Evolutionary conservation across 2,113 vertebrate species (phyloP), one percentile per base, ranked within the genome.

Genomic region (Otolemur garnettii): DNA sequence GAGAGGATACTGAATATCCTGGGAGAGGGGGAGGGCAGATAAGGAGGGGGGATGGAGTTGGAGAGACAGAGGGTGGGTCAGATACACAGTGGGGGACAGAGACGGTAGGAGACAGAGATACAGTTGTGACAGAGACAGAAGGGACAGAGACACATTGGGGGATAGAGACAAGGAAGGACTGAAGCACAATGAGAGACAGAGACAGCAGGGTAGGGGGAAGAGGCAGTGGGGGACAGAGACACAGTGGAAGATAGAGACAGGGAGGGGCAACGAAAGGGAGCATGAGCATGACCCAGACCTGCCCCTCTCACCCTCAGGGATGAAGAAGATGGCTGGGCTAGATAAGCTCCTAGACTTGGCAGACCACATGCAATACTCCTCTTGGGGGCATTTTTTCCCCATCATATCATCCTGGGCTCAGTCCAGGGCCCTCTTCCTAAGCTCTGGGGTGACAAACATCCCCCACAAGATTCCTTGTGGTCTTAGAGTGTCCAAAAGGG

Each of bases 341-440:
- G 19, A 5, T 6, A 45, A 97, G 96, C 33, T 1, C 15, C 10
- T 42, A 0, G 0, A 88, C 97, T 94, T 93, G 91, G 97, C 95
- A 91, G 80, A 38, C 53, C 8, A 7, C 94, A 86, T 50, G 0
- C 0, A 66, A 45, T 71, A 4, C 91, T 92, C 92, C 97, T 98
- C 91, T 0, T n/a, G 72, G 97, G 97, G 98, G 97, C 98, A 98
- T 98, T 98, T 97, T 98, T 98, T 97, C 90, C 96, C 97, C 97
- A 95, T 98, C 96, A 84, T 97, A 92, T 98, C 98, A 98, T 97
- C 72, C 95, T 98, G 97, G 97, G 96, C 60, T 55, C 30, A 0
- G 85, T 97, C 98, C 98, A 98, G 97, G 71, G 45, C 12, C 0
- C 68, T 74, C 94, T 96, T 94, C 95, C 94, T 91, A 59, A 77